phyloP scores from a whole-genome alignment of 2,888 invertebrate genomes.

The Amblyteles armatorius region DNA sequence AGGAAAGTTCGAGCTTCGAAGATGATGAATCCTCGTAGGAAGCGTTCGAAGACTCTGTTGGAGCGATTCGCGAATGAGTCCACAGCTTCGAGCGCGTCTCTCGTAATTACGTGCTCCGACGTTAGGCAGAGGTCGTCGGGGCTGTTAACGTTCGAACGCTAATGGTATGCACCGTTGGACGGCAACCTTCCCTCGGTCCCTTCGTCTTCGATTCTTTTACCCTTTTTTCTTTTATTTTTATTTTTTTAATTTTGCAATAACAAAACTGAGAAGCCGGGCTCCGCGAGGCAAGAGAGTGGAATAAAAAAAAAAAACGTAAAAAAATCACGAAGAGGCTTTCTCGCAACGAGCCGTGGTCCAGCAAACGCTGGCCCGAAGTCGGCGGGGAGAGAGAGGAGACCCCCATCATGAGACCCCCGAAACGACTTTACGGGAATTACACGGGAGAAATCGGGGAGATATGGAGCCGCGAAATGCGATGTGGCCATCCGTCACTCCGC shows the following conservation, averaged over 20 bases:
- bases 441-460: constrained; percentile 84
- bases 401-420: constrained; percentile 73
- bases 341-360: constrained; percentile 11
- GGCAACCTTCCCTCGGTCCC: constrained; percentile 9
- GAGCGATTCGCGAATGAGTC: constrained; percentile 5
- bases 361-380: constrained; percentile 9
- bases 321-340: constrained; percentile 49
- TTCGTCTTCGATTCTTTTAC: neutral
- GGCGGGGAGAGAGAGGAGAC: constrained; percentile 48
- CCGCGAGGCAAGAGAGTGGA: constrained; percentile 75
- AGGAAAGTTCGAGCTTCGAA: neutral
- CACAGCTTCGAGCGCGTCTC: constrained; percentile 2
- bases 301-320: constrained; percentile 30
- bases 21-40: constrained; percentile 12
- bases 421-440: constrained; percentile 84
- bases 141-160: constrained; percentile 80
- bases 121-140: constrained; percentile 77
- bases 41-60: neutral
- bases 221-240: constrained; percentile 11
- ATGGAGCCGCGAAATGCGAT: constrained; percentile 84
- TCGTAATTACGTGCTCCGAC: constrained; percentile 75
- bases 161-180: constrained; percentile 77
- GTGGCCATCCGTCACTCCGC: constrained; percentile 83
- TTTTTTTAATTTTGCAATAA: constrained; percentile 53
- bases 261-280: constrained; percentile 61